Base-by-base conservation (phyloP, 2,888 invertebrate species). In the Sesamia inferens region DNA sequence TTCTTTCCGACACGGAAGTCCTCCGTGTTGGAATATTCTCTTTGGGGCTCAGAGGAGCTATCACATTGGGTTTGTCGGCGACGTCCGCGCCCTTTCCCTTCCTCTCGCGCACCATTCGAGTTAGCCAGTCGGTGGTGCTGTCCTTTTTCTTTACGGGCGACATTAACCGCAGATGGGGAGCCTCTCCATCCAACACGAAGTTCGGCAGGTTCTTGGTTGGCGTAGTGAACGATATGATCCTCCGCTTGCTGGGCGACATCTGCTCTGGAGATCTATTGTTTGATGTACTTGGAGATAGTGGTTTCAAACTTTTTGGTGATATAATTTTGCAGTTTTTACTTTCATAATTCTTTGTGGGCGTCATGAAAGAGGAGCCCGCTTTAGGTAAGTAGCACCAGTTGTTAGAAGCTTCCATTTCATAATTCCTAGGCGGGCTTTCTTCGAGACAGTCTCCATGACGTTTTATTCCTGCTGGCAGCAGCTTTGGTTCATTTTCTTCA, bases 131-230 rank as follows among this genome's bases (percentile, higher is more conserved):
- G 0, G 97, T 96, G 80, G 97, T 97, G 67, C 97, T 97, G 78
- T 96, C 97, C 48, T 95, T 95, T 82, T 96, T 96, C 76, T 97
- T 97, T 48, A 96, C 97, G 0, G 98, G 98, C 0, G 98, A 98
- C 96, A 97, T 97, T 66, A 97, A 95, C 57, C 97, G 93, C 68
- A 98, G 90, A 90, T 98, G 98, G 0, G 98, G 98, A 0, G 98
- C 98, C 55, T 97, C 97, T 0, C 98, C 98, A 85, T 97, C 97
- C 19, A 97, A 84, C 0, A 98, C 98, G 87, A 97, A 98, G 93
- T 98, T 97, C 0, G 98, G 98, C 77, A 98, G 91, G 90, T 98
- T 97, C 22, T 96, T 96, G 0, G 98, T 98, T 0, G 98, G 98
- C 2, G 98, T 97, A 65, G 87, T 78, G 76, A 92, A 88, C 83